Evolutionary conservation across 2,888 invertebrate genomes (phyloP).

Genomic region (Spialia ferax): DNA sequence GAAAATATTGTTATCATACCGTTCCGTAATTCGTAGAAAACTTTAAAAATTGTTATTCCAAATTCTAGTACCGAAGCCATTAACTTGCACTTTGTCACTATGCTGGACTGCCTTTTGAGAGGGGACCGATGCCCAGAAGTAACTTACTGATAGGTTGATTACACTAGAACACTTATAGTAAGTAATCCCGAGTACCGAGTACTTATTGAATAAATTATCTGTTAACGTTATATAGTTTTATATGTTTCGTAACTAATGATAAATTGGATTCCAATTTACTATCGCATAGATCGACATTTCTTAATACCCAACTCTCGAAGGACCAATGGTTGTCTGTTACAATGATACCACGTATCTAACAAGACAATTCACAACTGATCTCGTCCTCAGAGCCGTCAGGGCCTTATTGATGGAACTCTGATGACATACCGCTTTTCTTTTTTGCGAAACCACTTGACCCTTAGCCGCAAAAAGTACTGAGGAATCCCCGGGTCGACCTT

Average conservation of each 20-base stretch:
- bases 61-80: no score
- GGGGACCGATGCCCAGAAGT: no score
- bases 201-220: no score
- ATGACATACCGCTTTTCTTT: slow-evolving; percentile 59
- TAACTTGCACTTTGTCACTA: no score
- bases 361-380: slow-evolving; percentile 47
- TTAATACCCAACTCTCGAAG: neutral
- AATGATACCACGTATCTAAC: slow-evolving; percentile 41
- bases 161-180: no score
- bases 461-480: slow-evolving; percentile 62
- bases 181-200: no score
- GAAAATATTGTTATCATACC: no score
- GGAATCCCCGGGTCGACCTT: slow-evolving; percentile 61
- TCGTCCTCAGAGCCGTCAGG: slow-evolving; percentile 49
- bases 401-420: slow-evolving; percentile 65
- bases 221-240: no score
- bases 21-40: no score
- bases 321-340: slow-evolving; percentile 21
- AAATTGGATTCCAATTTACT: neutral
- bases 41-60: no score
- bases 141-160: no score
- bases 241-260: neutral
- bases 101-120: no score
- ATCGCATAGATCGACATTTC: neutral
- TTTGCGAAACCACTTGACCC: slow-evolving; percentile 68